Percentiles rank a stretch among this genome's conserved stretches.
phyloP scores from a whole-genome alignment of 2,113 vertebrate species.

The Myiagra hebetior region DNA sequence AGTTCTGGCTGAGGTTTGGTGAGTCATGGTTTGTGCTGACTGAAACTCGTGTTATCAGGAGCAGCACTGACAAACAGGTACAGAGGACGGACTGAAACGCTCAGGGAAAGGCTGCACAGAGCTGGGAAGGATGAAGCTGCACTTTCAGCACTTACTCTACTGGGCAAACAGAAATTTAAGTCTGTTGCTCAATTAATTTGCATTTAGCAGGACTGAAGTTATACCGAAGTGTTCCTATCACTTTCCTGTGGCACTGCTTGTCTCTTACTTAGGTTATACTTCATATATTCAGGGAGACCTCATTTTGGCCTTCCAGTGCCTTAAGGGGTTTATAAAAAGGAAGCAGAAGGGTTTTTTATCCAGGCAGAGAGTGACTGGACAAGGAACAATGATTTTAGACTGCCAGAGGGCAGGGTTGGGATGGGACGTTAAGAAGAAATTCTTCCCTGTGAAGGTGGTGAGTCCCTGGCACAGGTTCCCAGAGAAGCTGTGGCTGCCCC shows the following conservation, averaged over 20 bases:
- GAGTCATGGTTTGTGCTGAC: conserved; percentile 45
- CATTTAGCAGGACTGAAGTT: neutral
- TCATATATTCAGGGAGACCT: neutral
- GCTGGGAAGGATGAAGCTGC: neutral
- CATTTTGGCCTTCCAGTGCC: neutral
- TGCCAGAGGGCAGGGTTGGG: neutral
- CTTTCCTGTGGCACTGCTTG: neutral
- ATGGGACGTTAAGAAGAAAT: neutral
- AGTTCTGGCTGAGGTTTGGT: conserved; percentile 51
- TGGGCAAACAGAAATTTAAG: neutral
- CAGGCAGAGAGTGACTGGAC: neutral
- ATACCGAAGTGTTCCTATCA: fast-evolving
- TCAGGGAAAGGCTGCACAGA: neutral
- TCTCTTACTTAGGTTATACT: neutral
- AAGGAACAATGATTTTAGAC: neutral
- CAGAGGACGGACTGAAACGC: neutral
- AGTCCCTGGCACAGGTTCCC: neutral
- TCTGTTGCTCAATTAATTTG: neutral
- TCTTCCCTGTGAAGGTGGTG: neutral
- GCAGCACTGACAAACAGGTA: conserved; percentile 6
- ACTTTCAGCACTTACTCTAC: neutral
- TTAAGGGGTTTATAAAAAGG: neutral
- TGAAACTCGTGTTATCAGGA: neutral
- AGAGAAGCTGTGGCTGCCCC: neutral
- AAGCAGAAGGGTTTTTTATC: neutral